A percentile compares a stretch with the other conserved stretches of the same genome.
Evolutionary conservation across 2,888 invertebrate species (phyloP).

Genomic region (Mamestra brassicae): DNA sequence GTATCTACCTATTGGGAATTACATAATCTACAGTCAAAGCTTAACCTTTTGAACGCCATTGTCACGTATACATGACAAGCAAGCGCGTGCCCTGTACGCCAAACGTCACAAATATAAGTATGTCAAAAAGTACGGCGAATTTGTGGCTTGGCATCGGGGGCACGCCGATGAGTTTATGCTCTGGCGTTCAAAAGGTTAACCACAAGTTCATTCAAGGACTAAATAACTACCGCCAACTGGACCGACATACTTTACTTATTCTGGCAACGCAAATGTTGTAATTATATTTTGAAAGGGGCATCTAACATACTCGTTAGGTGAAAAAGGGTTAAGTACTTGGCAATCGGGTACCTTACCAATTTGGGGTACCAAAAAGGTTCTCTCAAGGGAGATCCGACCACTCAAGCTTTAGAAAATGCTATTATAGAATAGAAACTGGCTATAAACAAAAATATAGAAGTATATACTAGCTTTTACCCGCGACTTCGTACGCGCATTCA

Average conservation of each 20-base stretch:
- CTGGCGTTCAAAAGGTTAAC: background rate
- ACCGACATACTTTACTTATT: conserved; percentile 5
- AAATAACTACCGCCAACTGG: conserved; percentile 7
- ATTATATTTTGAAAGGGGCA: conserved; percentile 10
- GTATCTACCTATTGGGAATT: background rate
- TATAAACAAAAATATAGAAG: background rate
- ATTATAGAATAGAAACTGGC: background rate
- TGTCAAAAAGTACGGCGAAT: no score
- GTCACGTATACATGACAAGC: no score
- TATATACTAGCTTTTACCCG: no score
- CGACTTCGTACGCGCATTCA: no score
- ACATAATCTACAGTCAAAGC: background rate
- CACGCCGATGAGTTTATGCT: no score
- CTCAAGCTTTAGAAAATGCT: conserved; percentile 2
- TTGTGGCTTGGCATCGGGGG: no score
- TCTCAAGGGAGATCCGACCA: conserved; percentile 24
- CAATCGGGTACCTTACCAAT: background rate
- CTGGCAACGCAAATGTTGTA: conserved; percentile 1
- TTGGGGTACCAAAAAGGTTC: conserved; percentile 22
- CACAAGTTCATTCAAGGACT: conserved; percentile 1
- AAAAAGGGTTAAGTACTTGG: conserved; percentile 24
- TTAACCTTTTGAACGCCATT: no score
- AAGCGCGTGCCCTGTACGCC: no score
- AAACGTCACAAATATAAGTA: no score
- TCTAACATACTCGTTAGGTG: conserved; percentile 6